Base-by-base conservation (phyloP, 2,113 vertebrate genomes). In the Myxocyprinus asiaticus region DNA sequence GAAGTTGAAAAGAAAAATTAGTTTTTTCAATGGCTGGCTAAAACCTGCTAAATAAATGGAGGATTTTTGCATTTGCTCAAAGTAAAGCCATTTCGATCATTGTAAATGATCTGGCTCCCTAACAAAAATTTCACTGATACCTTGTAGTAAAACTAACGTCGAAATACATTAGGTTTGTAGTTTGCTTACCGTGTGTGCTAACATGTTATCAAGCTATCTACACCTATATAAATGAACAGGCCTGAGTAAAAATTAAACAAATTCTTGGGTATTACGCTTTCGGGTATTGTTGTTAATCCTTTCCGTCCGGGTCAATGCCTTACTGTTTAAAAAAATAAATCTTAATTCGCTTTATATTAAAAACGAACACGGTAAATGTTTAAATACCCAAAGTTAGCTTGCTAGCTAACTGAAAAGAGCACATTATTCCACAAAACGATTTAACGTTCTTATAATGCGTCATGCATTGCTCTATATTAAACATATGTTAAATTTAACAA, bases 141-240 rank as follows among this genome's bases (percentile, higher is more conserved):
- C 22, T 5, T 56, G 53, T 3, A 58, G 14, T 9, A 67, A 9
- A 0, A 12, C 10, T 4, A 51, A 12, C 9, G 9, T 2, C 3
- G 10, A 50, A 51, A 51, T 6, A 6, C 11, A 11, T 67, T 51
- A 6, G 15, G 4, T 45, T 10, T 50, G 15, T 67, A 4, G n/a
- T 12, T 4, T 51, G 5, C 48, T 15, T 22, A 14, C 11, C 11
- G 8, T 8, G 9, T 58, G 5, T 58, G 69, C 42, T 72, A 45
- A 5, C 4, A 4, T 9, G 42, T 0, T 58, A 58, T n/a, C 51
- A 4, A n/a, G 42, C 69, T 71, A 71, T 15, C 55, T 59, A 11
- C 69, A 33, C 53, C 58, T 15, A 55, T 55, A 72, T 10, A 55
- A 14, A 59, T 45, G 9, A 59, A 72, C 42, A 72, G 69, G 69